These are phyloP conservation scores for Sapajus apella DNA, from an alignment of 2,113 vertebrate species.

Conservation along the genomic window DNA sequence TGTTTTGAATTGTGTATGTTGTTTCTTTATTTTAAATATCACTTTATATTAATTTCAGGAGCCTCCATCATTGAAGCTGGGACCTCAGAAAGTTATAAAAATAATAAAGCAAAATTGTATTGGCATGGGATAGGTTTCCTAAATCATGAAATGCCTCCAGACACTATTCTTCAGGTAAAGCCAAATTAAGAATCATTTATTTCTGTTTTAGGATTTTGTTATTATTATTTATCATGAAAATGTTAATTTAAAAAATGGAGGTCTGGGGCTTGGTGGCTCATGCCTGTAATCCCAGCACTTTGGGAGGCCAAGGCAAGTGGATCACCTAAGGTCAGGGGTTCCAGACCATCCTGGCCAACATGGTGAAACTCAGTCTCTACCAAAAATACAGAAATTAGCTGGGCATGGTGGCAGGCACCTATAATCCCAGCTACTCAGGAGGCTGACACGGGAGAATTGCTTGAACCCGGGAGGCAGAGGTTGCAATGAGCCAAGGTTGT, in stretches of 20 bases:
- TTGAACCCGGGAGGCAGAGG: too few species aligned
- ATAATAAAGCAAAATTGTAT: conserved; percentile 66
- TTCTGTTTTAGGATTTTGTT: neutral
- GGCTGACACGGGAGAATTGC: too few species aligned
- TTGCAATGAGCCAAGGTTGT: too few species aligned
- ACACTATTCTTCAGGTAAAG: conserved; percentile 78
- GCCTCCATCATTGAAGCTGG: conserved; percentile 70
- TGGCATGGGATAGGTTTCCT: conserved; percentile 75
- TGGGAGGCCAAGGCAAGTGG: too few species aligned
- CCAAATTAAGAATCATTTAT: neutral
- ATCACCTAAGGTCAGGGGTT: too few species aligned
- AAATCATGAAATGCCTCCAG: conserved; percentile 74
- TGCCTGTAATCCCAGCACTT: too few species aligned
- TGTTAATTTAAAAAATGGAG: neutral
- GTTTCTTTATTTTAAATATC: neutral
- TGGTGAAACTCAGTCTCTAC: too few species aligned
- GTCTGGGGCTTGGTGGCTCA: too few species aligned
- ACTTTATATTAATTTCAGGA: conserved; percentile 58
- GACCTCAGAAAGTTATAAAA: conserved; percentile 78
- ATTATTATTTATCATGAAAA: neutral
- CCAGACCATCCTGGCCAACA: too few species aligned
- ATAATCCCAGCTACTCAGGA: too few species aligned
- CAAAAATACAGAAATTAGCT: too few species aligned
- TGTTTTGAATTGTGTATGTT: neutral
- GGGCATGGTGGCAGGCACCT: too few species aligned